A percentile compares a stretch with the other conserved stretches of the same genome.
phyloP scores from a whole-genome alignment of 2,888 invertebrate species.

The Pachliopta kotzebuea region DNA sequence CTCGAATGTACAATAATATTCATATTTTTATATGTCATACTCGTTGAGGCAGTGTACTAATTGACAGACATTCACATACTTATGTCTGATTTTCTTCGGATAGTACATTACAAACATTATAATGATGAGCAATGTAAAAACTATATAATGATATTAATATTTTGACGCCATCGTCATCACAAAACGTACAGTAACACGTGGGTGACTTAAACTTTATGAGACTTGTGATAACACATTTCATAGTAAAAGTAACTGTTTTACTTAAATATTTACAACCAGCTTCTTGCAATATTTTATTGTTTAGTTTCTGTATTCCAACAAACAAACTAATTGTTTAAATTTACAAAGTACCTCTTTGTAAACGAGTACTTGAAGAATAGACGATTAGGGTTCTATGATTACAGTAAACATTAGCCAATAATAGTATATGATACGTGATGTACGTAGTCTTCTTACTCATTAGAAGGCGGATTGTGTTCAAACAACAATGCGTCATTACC shows the following conservation, averaged over 20 bases:
- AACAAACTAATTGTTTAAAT: neutral
- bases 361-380: conserved; percentile 7
- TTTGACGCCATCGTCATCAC: conserved; percentile 11
- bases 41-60: conserved; percentile 62
- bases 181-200: conserved; percentile 12
- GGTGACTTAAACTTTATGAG: conserved; percentile 19
- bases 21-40: conserved; percentile 63
- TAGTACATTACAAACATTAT: neutral
- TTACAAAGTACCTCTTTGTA: too few species aligned
- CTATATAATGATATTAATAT: conserved; percentile 20
- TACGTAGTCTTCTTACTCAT: conserved; percentile 42
- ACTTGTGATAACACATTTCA: conserved; percentile 8
- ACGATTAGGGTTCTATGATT: conserved; percentile 21
- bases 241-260: conserved; percentile 9
- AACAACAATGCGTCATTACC: conserved; percentile 61
- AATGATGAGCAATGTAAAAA: neutral
- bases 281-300: neutral
- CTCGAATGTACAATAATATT: conserved; percentile 66
- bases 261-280: neutral
- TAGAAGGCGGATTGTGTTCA: conserved; percentile 51
- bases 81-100: conserved; percentile 24
- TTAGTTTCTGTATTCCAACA: neutral
- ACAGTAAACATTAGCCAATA: conserved; percentile 29
- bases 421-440: conserved; percentile 28
- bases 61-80: conserved; percentile 40